A percentile compares a stretch with the other conserved stretches of the same genome.
Evolutionary conservation across 92 coral and sea anemone species (phyloP).

Genomic region (Pocillopora meandrina): DNA sequence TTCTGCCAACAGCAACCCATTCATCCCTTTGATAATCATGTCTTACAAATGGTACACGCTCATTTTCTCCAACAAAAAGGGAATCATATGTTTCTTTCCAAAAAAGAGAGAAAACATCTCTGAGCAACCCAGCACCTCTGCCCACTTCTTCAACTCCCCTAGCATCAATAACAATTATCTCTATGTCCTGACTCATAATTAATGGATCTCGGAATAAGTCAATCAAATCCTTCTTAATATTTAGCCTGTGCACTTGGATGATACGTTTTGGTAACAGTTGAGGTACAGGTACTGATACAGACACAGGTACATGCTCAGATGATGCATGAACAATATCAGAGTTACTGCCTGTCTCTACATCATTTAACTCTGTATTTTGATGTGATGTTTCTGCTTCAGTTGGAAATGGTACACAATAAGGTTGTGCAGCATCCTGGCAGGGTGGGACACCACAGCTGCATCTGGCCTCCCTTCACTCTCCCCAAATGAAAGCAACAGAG

Average conservation of each 20-base stretch:
- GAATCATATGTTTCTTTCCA: constrained; percentile 46
- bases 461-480: constrained; percentile 42
- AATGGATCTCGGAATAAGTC: constrained; percentile 42
- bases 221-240: constrained; percentile 40
- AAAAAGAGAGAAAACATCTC: constrained; percentile 54
- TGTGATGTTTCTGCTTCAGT: no score
- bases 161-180: constrained; percentile 52
- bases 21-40: constrained; percentile 50
- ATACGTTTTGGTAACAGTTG: constrained; percentile 3
- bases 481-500: constrained; percentile 11
- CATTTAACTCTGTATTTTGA: background rate
- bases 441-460: constrained; percentile 1
- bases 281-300: background rate
- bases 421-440: background rate
- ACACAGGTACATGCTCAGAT: background rate
- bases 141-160: constrained; percentile 53
- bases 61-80: constrained; percentile 41
- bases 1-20: constrained; percentile 56
- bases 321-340: background rate
- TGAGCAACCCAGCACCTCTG: constrained; percentile 48
- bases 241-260: constrained; percentile 39
- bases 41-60: constrained; percentile 45
- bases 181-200: constrained; percentile 36
- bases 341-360: constrained; percentile 19
- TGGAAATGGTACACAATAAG: no score